Evolutionary conservation across 2,113 vertebrate genomes (phyloP).

Genomic region (Rhizomys pruinosus): DNA sequence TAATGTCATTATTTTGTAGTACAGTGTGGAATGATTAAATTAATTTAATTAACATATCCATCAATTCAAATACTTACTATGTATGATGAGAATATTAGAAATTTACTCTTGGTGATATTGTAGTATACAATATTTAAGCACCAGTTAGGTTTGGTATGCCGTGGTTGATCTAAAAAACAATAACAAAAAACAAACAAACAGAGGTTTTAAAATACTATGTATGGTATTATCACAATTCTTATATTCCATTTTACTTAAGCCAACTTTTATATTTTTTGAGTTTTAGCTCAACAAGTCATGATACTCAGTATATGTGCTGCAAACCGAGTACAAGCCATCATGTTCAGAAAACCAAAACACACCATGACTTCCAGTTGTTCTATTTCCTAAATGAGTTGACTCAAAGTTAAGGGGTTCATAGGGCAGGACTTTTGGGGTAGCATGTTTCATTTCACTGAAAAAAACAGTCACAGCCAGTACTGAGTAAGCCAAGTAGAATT

Average conservation of each 20-base stretch:
- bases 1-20: background rate
- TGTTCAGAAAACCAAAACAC: background rate
- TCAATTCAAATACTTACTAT: background rate
- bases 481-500: background rate
- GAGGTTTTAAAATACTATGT: background rate
- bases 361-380: background rate
- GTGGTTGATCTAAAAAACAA: background rate
- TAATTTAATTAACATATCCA: background rate
- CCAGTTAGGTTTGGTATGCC: background rate
- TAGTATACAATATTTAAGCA: background rate
- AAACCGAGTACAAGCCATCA: background rate
- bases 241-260: background rate
- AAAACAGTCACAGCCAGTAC: background rate
- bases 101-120: background rate
- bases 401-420: background rate
- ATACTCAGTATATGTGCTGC: background rate
- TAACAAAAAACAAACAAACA: background rate
- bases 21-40: background rate
- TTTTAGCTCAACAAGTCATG: constrained; percentile 42
- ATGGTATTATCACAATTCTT: background rate
- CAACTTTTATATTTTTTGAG: constrained; percentile 14
- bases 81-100: background rate
- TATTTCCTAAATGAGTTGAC: constrained; percentile 28
- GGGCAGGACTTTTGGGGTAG: background rate
- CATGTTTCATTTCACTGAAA: background rate